Conservation (phyloP, 2,888 invertebrate genomes). For the Elysia crispata region DNA sequence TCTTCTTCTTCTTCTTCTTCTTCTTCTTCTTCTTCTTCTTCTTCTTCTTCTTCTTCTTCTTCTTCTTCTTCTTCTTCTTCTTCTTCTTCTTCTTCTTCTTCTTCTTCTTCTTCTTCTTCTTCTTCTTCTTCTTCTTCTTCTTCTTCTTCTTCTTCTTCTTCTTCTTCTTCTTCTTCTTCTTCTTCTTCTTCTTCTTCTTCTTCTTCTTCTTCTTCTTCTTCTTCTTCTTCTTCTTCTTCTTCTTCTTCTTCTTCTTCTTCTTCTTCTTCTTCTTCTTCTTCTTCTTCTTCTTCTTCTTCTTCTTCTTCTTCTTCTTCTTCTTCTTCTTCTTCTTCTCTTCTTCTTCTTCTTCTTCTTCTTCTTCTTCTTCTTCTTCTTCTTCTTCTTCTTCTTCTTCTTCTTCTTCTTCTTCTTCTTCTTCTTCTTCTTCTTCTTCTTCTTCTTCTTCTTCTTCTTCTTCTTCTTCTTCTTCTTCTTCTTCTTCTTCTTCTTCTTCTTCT, state of each 20-base stretch:
- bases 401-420: not conserved
- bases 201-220: not conserved
- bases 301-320: not conserved
- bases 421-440: not conserved
- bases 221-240: not conserved
- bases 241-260: not conserved
- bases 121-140: not conserved
- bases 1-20: not conserved
- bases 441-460: not conserved
- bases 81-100: not conserved
- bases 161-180: not conserved
- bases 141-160: not conserved
- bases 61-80: not conserved
- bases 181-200: not conserved
- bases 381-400: not conserved
- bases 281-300: constrained; percentile 11
- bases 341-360: not conserved
- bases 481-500: not conserved
- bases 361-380: not conserved
- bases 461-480: not conserved
- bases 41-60: not conserved
- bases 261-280: constrained; percentile 15
- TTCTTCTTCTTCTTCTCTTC: not conserved
- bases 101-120: not conserved
- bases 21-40: constrained; percentile 4